These are phyloP conservation scores for Hydropsyche tenuis DNA, from an alignment of 1,140 invertebrate species.

Conservation along the genomic window DNA sequence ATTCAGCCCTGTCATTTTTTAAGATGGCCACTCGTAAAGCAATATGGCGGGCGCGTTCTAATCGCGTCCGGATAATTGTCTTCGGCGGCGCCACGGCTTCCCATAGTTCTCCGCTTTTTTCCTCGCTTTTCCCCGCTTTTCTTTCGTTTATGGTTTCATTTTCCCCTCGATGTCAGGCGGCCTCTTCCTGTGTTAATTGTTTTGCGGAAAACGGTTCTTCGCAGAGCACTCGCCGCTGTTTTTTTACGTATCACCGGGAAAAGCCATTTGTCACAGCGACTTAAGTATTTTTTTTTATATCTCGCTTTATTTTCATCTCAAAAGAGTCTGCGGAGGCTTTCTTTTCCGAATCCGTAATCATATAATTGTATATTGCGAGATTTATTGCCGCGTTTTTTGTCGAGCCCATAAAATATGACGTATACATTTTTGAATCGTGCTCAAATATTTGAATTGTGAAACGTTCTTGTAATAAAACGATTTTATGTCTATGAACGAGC, in stretches of 20 bases:
- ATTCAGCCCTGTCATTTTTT: background rate
- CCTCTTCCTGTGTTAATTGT: constrained; percentile 39
- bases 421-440: too few species aligned
- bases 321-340: constrained; percentile 9
- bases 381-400: background rate
- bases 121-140: background rate
- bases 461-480: too few species aligned
- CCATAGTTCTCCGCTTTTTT: constrained; percentile 20
- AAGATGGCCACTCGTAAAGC: constrained; percentile 25
- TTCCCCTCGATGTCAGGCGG: constrained; percentile 31
- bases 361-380: constrained; percentile 2
- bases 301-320: background rate
- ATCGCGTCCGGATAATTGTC: constrained; percentile 39
- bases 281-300: background rate
- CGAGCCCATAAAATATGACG: too few species aligned
- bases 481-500: too few species aligned
- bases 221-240: constrained; percentile 15
- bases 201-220: constrained; percentile 37
- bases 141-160: constrained; percentile 35
- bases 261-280: constrained; percentile 30
- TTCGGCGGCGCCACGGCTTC: constrained; percentile 34
- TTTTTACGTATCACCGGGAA: constrained; percentile 7
- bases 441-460: too few species aligned
- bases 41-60: constrained; percentile 31
- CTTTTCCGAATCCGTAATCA: background rate